phyloP scores from a whole-genome alignment of 2,113 vertebrate genomes.

The Eolophus roseicapilla region DNA sequence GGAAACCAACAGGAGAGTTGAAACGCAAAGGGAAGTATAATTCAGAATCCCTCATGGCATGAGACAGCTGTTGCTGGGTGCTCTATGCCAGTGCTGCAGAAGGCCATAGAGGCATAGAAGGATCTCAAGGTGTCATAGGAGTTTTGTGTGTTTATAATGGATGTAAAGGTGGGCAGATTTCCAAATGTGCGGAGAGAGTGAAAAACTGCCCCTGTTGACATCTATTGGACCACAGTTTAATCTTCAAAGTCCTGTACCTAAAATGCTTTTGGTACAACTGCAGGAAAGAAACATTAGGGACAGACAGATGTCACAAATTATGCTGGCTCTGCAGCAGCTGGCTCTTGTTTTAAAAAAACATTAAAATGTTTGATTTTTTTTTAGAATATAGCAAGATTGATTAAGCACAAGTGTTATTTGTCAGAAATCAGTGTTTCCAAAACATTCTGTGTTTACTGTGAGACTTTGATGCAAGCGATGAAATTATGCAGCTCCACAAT shows the following conservation, averaged over 20 bases:
- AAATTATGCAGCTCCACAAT: background rate
- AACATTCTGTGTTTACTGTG: background rate
- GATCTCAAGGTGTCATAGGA: background rate
- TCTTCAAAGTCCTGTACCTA: background rate
- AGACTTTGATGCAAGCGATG: background rate
- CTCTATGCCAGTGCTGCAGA: background rate
- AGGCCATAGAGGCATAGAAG: background rate
- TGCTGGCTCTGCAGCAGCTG: background rate
- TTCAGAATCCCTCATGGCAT: background rate
- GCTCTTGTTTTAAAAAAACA: background rate
- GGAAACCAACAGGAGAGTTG: background rate
- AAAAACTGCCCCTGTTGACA: background rate
- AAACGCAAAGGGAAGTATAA: background rate
- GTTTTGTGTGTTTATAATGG: background rate
- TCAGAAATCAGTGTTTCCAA: background rate
- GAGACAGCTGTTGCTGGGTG: background rate
- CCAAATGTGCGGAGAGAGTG: background rate
- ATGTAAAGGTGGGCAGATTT: background rate
- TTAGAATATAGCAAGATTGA: background rate
- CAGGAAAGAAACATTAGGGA: background rate
- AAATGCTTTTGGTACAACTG: background rate
- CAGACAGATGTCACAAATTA: background rate
- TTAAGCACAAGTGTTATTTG: fast-evolving
- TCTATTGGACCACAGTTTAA: background rate
- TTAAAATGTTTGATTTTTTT: background rate